phyloP scores from a whole-genome alignment of 1,140 invertebrate species.

The Tetramorium parvispinum region DNA sequence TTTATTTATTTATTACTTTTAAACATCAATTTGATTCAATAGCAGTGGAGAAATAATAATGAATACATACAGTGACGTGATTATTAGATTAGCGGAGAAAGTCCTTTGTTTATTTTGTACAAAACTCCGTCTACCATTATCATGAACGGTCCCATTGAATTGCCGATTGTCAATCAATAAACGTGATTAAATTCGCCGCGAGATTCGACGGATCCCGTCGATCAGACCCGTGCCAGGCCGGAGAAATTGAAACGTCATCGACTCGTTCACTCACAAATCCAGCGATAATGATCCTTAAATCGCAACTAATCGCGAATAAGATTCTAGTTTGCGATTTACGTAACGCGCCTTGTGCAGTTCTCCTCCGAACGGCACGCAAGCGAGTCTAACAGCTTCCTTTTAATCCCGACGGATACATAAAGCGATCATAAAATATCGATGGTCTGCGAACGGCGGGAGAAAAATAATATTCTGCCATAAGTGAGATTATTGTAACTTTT shows the following conservation, averaged over 20 bases:
- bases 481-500: slow-evolving; percentile 18
- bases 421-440: slow-evolving; percentile 15
- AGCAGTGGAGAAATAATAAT: slow-evolving; percentile 3
- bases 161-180: slow-evolving; percentile 22
- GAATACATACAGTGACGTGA: slow-evolving; percentile 34
- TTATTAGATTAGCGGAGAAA: slow-evolving; percentile 66
- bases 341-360: slow-evolving; percentile 21
- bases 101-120: slow-evolving; percentile 66
- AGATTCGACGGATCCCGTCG: neutral
- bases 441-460: neutral
- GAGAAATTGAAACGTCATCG: slow-evolving; percentile 58
- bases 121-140: neutral
- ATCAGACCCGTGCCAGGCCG: neutral
- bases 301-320: slow-evolving; percentile 51
- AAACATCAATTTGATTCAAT: slow-evolving; percentile 5
- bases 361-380: neutral
- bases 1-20: neutral
- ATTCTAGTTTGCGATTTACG: slow-evolving; percentile 51
- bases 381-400: slow-evolving; percentile 20
- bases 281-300: slow-evolving; percentile 56
- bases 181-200: slow-evolving; percentile 47
- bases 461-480: slow-evolving; percentile 20
- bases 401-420: neutral
- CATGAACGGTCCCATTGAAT: slow-evolving; percentile 34
- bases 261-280: slow-evolving; percentile 43